phyloP scores from a whole-genome alignment of 2,113 vertebrate species.

The Dermatemys mawii region DNA sequence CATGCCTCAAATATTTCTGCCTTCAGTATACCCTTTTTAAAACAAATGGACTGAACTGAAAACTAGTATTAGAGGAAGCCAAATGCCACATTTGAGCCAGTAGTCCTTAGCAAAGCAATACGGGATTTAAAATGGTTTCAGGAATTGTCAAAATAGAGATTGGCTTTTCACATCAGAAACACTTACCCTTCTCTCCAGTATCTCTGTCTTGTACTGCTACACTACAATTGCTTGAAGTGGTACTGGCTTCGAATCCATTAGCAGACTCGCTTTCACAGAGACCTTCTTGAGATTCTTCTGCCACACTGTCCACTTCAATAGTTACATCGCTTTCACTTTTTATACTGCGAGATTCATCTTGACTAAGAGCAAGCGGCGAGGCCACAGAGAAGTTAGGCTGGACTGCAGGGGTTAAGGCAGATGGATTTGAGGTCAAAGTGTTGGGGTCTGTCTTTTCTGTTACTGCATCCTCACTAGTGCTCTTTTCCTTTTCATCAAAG shows the following conservation, averaged over 20 bases:
- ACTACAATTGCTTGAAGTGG: constrained; percentile 83
- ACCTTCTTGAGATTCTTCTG: constrained; percentile 85
- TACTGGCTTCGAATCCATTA: constrained; percentile 86
- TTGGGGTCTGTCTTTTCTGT: constrained; percentile 72
- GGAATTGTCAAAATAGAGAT: rapidly evolving
- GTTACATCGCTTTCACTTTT: constrained; percentile 84
- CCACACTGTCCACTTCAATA: constrained; percentile 88
- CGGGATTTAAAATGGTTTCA: rapidly evolving
- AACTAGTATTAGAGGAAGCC: neutral
- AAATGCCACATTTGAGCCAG: neutral
- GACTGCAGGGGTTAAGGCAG: constrained; percentile 63
- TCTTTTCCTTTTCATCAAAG: constrained; percentile 92
- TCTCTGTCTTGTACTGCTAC: constrained; percentile 84
- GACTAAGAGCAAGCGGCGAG: constrained; percentile 78
- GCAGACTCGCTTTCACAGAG: constrained; percentile 85
- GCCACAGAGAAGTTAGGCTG: constrained; percentile 75
- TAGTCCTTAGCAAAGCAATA: neutral
- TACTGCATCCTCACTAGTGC: constrained; percentile 72
- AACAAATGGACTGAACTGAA: neutral
- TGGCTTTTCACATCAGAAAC: rapidly evolving
- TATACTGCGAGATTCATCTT: constrained; percentile 83
- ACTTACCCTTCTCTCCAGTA: constrained; percentile 86
- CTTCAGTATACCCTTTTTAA: neutral
- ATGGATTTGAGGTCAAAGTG: constrained; percentile 34
- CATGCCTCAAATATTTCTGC: neutral